Percentiles rank a stretch among this genome's conserved stretches.
phyloP scores from a whole-genome alignment of 2,113 vertebrate genomes.

The Phocoena sinus region DNA sequence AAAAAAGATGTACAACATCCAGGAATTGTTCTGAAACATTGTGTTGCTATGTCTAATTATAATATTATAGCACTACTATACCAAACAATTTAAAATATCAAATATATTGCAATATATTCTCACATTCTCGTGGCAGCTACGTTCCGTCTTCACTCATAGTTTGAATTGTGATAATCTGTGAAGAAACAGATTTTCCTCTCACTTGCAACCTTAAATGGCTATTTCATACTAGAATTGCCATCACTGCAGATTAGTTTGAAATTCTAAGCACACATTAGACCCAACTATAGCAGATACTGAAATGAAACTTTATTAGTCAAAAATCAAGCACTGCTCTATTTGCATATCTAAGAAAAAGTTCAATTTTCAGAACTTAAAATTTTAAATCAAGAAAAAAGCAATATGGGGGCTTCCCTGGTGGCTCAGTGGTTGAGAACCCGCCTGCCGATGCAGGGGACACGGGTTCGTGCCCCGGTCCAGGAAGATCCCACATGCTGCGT shows the following conservation, averaged over 20 bases:
- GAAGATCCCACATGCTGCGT: too few relatives aligned
- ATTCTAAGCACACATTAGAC: slow-evolving; percentile 20
- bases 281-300: not conserved
- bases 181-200: not conserved
- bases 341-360: slow-evolving; percentile 29
- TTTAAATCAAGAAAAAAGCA: not conserved
- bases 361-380: slow-evolving; percentile 14
- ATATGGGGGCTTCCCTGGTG: not conserved
- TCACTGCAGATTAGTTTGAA: not conserved
- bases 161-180: not conserved
- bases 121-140: not conserved
- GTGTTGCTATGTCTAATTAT: not conserved
- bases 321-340: slow-evolving; percentile 16
- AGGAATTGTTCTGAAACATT: not conserved
- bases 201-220: not conserved
- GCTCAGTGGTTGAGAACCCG: too few relatives aligned
- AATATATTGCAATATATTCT: not conserved
- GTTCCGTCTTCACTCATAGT: not conserved
- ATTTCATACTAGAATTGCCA: not conserved
- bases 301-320: slow-evolving; percentile 38
- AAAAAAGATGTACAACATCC: not conserved
- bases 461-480: too few relatives aligned
- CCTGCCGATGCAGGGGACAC: too few relatives aligned
- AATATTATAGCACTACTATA: not conserved
- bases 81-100: not conserved